phyloP scores from a whole-genome alignment of 2,113 vertebrate species.

The Cygnus buccinator region DNA sequence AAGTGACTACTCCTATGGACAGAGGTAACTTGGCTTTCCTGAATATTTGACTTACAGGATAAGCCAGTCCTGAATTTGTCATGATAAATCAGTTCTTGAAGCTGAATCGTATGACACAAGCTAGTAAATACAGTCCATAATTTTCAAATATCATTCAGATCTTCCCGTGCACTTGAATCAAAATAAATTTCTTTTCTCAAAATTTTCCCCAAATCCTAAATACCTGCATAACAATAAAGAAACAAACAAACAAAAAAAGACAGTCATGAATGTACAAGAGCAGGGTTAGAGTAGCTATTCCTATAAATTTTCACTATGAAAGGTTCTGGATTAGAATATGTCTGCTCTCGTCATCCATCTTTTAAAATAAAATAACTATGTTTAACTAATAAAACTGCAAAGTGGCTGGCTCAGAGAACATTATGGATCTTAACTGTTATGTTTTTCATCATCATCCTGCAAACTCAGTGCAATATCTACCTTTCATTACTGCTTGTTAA shows the following conservation, averaged over 20 bases:
- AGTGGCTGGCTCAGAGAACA: background rate
- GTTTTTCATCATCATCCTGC: background rate
- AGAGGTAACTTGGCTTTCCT: background rate
- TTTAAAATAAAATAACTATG: background rate
- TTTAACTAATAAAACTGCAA: background rate
- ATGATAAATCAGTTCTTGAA: background rate
- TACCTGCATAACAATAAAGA: background rate
- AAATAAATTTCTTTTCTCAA: background rate
- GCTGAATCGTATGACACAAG: background rate
- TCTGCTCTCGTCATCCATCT: background rate
- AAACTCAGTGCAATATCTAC: background rate
- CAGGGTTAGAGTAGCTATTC: background rate
- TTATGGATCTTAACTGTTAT: background rate
- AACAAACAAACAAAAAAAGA: background rate
- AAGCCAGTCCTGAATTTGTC: background rate
- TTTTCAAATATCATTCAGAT: background rate
- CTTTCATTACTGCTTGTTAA: background rate
- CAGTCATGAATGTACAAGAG: background rate
- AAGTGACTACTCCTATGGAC: background rate
- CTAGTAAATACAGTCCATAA: background rate
- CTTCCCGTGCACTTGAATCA: background rate
- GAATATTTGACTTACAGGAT: background rate
- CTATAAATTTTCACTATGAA: background rate
- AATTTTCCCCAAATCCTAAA: background rate
- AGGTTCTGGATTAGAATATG: background rate